Evolutionary conservation across 2,797 vertebrate species (phyloP).

Genomic region (Champsocephalus esox): DNA sequence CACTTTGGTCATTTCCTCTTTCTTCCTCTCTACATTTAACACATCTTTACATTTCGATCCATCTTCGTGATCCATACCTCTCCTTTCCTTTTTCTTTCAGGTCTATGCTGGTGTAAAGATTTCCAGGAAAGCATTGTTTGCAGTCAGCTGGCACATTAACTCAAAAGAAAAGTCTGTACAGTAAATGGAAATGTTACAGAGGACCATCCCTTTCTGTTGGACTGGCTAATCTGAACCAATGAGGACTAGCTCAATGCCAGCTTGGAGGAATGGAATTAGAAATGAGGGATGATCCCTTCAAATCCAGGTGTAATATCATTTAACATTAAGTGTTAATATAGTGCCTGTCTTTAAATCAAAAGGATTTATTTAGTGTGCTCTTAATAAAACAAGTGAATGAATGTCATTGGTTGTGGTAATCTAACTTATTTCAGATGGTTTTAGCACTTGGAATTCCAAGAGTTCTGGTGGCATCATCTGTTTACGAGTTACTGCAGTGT

Average conservation of each 20-base stretch:
- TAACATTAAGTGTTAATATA: constrained; percentile 21
- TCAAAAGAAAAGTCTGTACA: constrained; percentile 33
- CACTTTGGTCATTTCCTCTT: constrained; percentile 48
- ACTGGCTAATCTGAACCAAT: constrained; percentile 41
- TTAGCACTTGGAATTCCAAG: constrained; percentile 18
- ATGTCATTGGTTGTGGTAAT: constrained; percentile 1
- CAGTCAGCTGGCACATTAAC: constrained; percentile 69
- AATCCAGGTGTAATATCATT: constrained; percentile 60
- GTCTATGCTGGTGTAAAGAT: constrained; percentile 20
- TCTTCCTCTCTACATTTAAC: constrained; percentile 56
- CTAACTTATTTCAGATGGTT: constrained; percentile 26
- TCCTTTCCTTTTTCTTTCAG: constrained; percentile 8
- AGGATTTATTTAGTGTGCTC: constrained; percentile 10
- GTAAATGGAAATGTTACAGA: constrained; percentile 63
- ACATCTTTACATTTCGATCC: constrained; percentile 67
- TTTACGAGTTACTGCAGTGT: constrained; percentile 51
- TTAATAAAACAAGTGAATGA: constrained; percentile 2
- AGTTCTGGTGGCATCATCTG: constrained; percentile 19
- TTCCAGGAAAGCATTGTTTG: constrained; percentile 61
- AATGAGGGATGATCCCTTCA: constrained; percentile 40
- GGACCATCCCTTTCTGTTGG: constrained; percentile 37
- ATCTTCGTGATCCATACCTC: constrained; percentile 52
- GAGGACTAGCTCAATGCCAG: constrained; percentile 44
- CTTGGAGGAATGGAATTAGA: constrained; percentile 61
- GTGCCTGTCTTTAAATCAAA: not conserved